Percentiles rank a stretch among this genome's conserved stretches.
Conservation (phyloP, 2,888 invertebrate species). For the Acutogordius australiensis region DNA sequence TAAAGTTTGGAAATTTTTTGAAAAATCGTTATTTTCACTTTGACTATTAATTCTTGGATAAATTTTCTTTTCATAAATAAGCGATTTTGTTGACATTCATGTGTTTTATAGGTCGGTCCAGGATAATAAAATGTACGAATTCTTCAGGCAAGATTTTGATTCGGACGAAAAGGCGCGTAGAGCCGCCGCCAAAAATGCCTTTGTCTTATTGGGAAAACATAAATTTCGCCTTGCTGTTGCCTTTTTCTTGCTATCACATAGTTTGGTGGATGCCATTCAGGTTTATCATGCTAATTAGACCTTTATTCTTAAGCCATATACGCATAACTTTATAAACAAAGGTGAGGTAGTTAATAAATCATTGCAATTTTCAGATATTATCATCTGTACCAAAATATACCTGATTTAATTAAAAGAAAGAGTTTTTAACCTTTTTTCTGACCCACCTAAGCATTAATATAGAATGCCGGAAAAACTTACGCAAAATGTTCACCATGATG, state of each 20-base stretch:
- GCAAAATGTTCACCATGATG: too few species aligned
- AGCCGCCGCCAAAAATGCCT: constrained; percentile 89
- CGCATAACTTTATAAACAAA: not conserved
- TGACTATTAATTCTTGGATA: too few species aligned
- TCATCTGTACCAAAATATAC: too few species aligned
- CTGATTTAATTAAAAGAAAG: too few species aligned
- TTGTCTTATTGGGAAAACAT: constrained; percentile 71
- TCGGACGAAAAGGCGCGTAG: constrained; percentile 70
- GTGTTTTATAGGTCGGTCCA: constrained; percentile 48
- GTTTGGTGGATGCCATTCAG: constrained; percentile 74
- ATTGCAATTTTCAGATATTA: too few species aligned
- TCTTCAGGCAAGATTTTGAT: constrained; percentile 86
- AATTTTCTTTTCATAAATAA: too few species aligned
- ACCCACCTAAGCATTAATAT: too few species aligned
- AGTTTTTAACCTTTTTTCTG: constrained; percentile 7
- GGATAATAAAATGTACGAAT: constrained; percentile 66
- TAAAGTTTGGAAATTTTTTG: too few species aligned
- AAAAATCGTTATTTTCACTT: too few species aligned
- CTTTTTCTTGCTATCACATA: constrained; percentile 77
- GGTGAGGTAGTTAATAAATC: not conserved
- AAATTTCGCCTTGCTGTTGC: constrained; percentile 88
- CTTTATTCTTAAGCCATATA: not conserved
- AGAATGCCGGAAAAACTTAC: too few species aligned
- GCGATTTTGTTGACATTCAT: too few species aligned
- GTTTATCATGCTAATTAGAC: constrained; percentile 26